Evolutionary conservation across 2,113 vertebrate genomes (phyloP).

Genomic region (Boulengeromyrus knoepffleri): DNA sequence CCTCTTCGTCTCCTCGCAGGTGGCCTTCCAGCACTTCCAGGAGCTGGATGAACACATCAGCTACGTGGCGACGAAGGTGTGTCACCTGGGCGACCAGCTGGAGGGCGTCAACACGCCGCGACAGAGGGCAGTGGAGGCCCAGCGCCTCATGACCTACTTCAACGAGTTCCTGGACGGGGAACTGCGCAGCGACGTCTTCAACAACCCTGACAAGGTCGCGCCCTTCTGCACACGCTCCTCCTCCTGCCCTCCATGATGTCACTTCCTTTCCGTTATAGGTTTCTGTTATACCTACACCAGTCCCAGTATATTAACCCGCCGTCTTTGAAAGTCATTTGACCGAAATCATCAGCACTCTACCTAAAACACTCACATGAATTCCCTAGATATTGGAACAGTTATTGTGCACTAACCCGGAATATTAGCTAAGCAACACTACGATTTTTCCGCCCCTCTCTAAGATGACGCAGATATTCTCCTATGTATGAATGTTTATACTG

Average conservation of each 20-base stretch:
- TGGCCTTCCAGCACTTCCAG: constrained; percentile 98
- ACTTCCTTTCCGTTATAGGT: background rate
- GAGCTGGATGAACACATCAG: constrained; percentile 98
- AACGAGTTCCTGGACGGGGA: constrained; percentile 99
- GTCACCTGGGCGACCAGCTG: constrained; percentile 95
- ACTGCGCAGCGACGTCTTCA: constrained; percentile 96
- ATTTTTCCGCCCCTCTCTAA: background rate
- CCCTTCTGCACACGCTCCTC: no score
- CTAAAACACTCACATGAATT: background rate
- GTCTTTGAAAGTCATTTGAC: background rate
- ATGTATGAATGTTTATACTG: background rate
- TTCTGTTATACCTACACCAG: background rate
- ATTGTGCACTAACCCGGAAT: background rate
- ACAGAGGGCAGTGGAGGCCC: constrained; percentile 93
- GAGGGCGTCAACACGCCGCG: constrained; percentile 97
- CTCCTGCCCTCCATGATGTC: background rate
- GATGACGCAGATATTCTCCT: background rate
- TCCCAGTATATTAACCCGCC: background rate
- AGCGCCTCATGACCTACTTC: constrained; percentile 98
- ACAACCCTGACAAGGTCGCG: constrained; percentile 93
- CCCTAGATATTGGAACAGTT: background rate
- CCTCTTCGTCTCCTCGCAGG: constrained; percentile 56
- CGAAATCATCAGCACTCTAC: background rate
- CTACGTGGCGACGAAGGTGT: constrained; percentile 98
- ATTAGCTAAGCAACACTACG: background rate